phyloP scores from a whole-genome alignment of 2,888 invertebrate genomes.

The Eilema sororculum region DNA sequence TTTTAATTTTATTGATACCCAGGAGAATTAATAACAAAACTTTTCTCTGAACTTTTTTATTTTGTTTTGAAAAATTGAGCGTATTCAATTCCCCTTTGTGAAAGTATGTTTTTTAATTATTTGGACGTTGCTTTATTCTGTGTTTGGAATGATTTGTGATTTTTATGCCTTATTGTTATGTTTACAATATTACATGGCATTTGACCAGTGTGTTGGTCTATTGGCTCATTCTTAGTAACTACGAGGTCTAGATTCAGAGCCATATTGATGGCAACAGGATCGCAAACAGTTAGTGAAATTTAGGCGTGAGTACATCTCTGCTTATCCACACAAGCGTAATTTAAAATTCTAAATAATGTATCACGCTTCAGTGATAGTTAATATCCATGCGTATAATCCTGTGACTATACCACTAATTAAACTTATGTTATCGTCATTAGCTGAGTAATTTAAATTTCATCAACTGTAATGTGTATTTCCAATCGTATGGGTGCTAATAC shows the following conservation, averaged over 20 bases:
- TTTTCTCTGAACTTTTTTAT: background rate
- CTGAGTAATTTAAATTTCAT: conserved; percentile 4
- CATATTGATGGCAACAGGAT: too few species aligned
- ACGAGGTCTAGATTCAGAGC: background rate
- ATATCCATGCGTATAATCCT: background rate
- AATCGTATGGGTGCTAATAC: background rate
- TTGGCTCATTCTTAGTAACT: background rate
- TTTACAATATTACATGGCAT: background rate
- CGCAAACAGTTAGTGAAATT: too few species aligned
- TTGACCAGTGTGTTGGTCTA: background rate
- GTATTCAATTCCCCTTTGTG: background rate
- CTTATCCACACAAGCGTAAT: background rate
- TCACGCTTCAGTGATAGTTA: too few species aligned
- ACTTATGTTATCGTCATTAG: conserved; percentile 3
- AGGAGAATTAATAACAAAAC: background rate
- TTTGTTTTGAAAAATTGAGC: background rate
- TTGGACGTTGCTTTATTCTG: background rate
- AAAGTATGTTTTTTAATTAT: background rate
- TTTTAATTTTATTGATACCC: background rate
- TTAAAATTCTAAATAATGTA: background rate
- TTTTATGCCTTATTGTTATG: background rate
- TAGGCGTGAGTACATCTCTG: background rate
- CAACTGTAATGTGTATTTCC: conserved; percentile 1
- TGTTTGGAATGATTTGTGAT: background rate
- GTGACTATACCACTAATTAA: background rate